A percentile compares a stretch with the other conserved stretches of the same genome.
Conservation (phyloP, 2,113 vertebrate species). For the Chionodraco myersi region DNA sequence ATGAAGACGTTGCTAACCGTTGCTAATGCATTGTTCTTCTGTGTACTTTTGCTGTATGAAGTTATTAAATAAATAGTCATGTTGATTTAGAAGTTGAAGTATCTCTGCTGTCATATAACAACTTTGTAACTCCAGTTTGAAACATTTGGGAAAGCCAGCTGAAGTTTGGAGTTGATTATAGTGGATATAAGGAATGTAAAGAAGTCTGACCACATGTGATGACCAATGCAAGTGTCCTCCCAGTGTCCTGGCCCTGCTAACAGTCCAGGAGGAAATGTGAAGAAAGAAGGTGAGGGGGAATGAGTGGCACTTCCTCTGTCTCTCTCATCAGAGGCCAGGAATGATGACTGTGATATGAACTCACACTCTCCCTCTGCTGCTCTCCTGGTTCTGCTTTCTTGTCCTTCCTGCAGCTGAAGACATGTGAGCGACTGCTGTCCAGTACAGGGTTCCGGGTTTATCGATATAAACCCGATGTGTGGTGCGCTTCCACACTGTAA, state of each 20-base stretch:
- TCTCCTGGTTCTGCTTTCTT: conserved; percentile 28
- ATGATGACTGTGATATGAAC: conserved; percentile 81
- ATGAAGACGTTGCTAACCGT: too few relatives aligned
- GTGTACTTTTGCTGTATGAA: too few relatives aligned
- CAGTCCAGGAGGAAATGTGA: conserved; percentile 72
- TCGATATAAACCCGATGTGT: too few relatives aligned
- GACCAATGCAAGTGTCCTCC: conserved; percentile 1
- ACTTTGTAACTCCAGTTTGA: background rate
- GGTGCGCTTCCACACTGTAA: background rate
- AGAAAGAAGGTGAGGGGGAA: conserved; percentile 38
- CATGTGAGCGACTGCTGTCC: conserved; percentile 11
- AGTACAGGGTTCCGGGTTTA: background rate
- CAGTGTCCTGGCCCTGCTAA: conserved; percentile 46
- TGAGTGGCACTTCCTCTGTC: conserved; percentile 67
- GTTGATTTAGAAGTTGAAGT: background rate
- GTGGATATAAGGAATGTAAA: background rate
- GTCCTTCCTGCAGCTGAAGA: conserved; percentile 35
- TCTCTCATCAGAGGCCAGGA: conserved; percentile 85
- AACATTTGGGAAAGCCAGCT: background rate
- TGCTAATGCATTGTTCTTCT: too few relatives aligned
- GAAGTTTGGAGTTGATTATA: background rate
- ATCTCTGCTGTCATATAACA: background rate
- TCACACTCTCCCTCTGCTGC: background rate
- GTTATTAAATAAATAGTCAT: too few relatives aligned
- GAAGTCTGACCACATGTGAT: background rate